Base-by-base conservation (phyloP, 1,140 invertebrate species). In the Wiebesia pumilae region DNA sequence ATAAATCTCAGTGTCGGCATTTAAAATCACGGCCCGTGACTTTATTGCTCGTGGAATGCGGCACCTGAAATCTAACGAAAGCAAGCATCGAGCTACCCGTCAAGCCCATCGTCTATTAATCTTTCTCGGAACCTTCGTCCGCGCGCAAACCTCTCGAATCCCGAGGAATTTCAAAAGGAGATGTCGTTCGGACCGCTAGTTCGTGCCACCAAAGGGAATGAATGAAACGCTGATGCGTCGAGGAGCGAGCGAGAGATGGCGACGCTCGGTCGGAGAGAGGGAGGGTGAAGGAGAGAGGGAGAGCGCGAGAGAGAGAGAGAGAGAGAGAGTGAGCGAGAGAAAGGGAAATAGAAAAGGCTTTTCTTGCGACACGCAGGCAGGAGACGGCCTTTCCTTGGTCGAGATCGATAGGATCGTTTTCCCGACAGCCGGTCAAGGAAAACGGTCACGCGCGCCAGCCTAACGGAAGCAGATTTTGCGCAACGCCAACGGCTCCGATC, bases 381-480 rank as follows among this genome's bases (percentile, higher is more conserved):
- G 67, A 30, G 73, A 21, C 47, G 78, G 78, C 51, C 47, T 58
- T 80, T 80, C 51, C 33, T 30, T 38, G 24, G 27, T 27, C 54
- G 58, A 27, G 58, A 62, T 54, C 51, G 51, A 16, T 54, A 54
- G 16, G 51, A 54, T 27, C 78, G 78, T 67, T 71, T 83, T 71
- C 47, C 65, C 69, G 83, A n/a, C 75, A 21, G 67, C 69, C 54
- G 47, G 40, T 73, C 81, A 75, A 83, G 81, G 67, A 75, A 83
- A 83, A 83, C 81, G 83, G 83, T 85, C 77, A 69, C 58, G 83
- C 77, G 83, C 83, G 27, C 27, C 40, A 30, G 47, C 69, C 67
- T 83, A 83, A 83, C 81, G 81, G 81, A 83, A 83, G 81, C 69
- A 4, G 69, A 83, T 83, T 83, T 83, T 83, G 81, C 81, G 81